A percentile compares a stretch with the other conserved stretches of the same genome.
Conservation (phyloP, 2,888 invertebrate genomes). For the Sinodicranocentrus sp. region DNA sequence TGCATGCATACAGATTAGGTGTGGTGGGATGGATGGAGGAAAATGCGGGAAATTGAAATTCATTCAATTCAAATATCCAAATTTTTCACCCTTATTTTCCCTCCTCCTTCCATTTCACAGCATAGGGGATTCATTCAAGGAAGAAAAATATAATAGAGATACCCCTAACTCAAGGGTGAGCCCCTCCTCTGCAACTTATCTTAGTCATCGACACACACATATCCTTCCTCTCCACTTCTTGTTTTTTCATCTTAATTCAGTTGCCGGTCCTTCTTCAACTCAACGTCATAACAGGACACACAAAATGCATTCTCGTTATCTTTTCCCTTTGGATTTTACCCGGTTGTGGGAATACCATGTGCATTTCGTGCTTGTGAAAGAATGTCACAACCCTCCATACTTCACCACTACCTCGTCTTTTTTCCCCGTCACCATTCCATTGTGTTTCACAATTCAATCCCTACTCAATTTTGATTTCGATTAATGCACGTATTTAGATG, state of each 20-base stretch:
- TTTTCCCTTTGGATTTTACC: too few species aligned
- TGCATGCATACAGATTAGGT: slow-evolving; percentile 49
- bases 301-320: not conserved
- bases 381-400: slow-evolving; percentile 29
- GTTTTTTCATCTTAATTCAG: not conserved
- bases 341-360: too few species aligned
- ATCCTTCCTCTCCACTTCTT: not conserved
- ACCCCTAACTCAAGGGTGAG: slow-evolving; percentile 12
- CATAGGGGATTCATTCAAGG: too few species aligned
- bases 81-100: not conserved
- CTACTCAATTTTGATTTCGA: slow-evolving; percentile 64
- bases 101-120: not conserved
- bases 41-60: slow-evolving; percentile 60
- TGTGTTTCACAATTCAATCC: slow-evolving; percentile 59
- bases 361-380: not conserved
- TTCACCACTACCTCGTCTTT: slow-evolving; percentile 18
- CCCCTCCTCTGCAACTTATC: slow-evolving; percentile 64
- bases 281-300: too few species aligned
- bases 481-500: slow-evolving; percentile 60
- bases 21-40: slow-evolving; percentile 4
- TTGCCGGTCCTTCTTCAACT: too few species aligned
- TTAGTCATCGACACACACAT: slow-evolving; percentile 60
- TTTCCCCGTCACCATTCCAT: slow-evolving; percentile 50
- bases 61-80: slow-evolving; percentile 64
- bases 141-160: too few species aligned